Conservation (phyloP, 1,140 invertebrate species). For the Asobara japonica region DNA sequence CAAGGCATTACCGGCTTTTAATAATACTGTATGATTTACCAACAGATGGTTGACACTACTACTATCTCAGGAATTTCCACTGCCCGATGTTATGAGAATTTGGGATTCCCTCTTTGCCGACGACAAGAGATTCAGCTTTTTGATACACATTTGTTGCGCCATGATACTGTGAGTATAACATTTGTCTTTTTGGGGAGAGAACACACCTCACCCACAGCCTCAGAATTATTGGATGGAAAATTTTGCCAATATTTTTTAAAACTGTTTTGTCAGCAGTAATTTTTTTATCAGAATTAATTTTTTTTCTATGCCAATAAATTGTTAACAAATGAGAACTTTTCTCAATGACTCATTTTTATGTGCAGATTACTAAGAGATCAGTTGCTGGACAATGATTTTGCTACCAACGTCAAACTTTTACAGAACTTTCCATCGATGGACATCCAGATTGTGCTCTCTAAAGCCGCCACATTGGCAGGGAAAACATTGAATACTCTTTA, state of each 20-base stretch:
- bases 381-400: constrained; percentile 87
- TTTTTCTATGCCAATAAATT: not conserved
- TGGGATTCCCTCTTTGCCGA: constrained; percentile 97
- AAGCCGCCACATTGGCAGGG: constrained; percentile 68
- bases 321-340: not conserved
- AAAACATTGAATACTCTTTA: constrained; percentile 49
- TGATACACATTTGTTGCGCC: constrained; percentile 92
- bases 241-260: too few species aligned
- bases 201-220: too few species aligned
- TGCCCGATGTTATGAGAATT: constrained; percentile 94
- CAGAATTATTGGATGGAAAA: too few species aligned
- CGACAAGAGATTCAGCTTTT: constrained; percentile 86
- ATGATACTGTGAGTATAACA: constrained; percentile 95
- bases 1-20: constrained; percentile 14
- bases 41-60: constrained; percentile 94
- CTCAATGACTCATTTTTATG: not conserved
- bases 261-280: too few species aligned
- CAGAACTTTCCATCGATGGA: constrained; percentile 84
- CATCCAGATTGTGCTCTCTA: constrained; percentile 75
- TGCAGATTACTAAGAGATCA: constrained; percentile 83
- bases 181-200: too few species aligned
- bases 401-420: constrained; percentile 91
- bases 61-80: constrained; percentile 95
- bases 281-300: too few species aligned
- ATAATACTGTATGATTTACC: not conserved